Percentiles rank a stretch among this genome's conserved stretches.
phyloP scores from a whole-genome alignment of 1,140 invertebrate species.

The Agraylea sexmaculata region DNA sequence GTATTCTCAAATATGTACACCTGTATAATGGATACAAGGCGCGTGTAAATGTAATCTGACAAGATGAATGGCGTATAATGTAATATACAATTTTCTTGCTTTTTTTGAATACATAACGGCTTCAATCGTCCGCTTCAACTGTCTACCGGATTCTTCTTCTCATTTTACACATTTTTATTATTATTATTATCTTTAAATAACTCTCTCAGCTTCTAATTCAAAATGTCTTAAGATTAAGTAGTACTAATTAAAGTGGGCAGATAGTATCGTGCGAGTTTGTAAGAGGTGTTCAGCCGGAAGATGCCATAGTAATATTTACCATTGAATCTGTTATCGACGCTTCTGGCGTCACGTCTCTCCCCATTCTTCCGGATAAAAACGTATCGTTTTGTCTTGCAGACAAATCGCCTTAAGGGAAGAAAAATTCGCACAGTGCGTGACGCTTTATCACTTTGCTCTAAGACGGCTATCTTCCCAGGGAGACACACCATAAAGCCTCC shows the following conservation, averaged over 20 bases:
- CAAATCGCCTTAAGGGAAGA: constrained; percentile 22
- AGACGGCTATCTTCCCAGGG: no score
- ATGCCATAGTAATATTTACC: constrained; percentile 17
- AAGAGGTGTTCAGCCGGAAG: no score
- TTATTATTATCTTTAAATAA: no score
- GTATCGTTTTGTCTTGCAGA: constrained; percentile 22
- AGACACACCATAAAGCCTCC: background rate
- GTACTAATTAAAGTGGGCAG: no score
- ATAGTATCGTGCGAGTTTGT: no score
- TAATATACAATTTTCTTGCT: constrained; percentile 15
- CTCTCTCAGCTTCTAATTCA: no score
- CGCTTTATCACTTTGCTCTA: constrained; percentile 19
- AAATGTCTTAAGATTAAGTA: no score
- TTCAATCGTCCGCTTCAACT: background rate
- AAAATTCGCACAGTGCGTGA: constrained; percentile 22
- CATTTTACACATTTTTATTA: no score
- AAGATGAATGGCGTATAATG: constrained; percentile 19
- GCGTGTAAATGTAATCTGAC: constrained; percentile 19
- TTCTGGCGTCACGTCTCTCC: constrained; percentile 18
- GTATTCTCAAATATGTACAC: no score
- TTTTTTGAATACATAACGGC: constrained; percentile 6
- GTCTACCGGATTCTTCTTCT: no score
- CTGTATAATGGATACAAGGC: no score
- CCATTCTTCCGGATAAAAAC: constrained; percentile 13
- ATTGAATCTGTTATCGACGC: constrained; percentile 21